These are phyloP conservation scores for Podabrus alpinus DNA, from an alignment of 2,888 invertebrate species.

Conservation along the genomic window DNA sequence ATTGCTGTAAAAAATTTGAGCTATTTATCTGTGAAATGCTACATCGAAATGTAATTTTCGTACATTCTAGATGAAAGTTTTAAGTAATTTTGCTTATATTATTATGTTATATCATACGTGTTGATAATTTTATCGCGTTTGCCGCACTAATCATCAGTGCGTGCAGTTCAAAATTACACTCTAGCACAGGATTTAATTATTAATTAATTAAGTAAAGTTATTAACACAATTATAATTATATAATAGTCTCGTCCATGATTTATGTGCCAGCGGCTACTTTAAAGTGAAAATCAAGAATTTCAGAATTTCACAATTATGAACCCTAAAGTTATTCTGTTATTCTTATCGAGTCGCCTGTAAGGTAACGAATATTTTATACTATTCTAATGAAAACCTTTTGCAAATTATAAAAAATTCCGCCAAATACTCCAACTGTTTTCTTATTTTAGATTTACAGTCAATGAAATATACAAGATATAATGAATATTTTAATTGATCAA, in stretches of 20 bases:
- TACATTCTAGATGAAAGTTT: too few relatives aligned
- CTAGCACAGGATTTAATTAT: background rate
- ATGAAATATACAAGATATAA: too few relatives aligned
- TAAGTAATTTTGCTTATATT: background rate
- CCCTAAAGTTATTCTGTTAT: background rate
- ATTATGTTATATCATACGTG: background rate
- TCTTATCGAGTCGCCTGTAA: background rate
- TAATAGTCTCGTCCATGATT: background rate
- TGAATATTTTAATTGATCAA: too few relatives aligned
- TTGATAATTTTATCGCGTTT: background rate
- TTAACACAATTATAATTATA: background rate
- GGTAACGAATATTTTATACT: too few relatives aligned
- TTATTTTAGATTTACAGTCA: too few relatives aligned
- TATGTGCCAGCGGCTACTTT: background rate
- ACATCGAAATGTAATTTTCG: too few relatives aligned
- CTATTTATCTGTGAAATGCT: too few relatives aligned
- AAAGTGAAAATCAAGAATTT: background rate
- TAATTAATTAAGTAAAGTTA: background rate
- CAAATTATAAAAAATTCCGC: too few relatives aligned
- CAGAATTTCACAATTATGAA: background rate
- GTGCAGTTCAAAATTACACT: background rate
- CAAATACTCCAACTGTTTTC: too few relatives aligned
- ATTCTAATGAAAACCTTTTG: too few relatives aligned
- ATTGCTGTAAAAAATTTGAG: too few relatives aligned
- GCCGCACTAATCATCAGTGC: background rate